Conservation (phyloP, 1,140 invertebrate species). For the Pogonus chalceus region DNA sequence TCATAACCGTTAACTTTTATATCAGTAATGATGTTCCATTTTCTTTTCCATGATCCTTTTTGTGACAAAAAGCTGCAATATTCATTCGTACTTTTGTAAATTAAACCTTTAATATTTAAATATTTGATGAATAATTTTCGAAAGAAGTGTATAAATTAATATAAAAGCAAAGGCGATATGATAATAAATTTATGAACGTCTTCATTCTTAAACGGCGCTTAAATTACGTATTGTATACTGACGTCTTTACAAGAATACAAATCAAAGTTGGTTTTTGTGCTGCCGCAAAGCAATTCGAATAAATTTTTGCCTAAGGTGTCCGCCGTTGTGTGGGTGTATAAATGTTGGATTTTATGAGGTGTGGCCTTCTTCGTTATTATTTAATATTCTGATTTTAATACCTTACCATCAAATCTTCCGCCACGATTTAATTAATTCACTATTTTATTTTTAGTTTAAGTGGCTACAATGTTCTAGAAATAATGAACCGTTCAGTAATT, state of each 20-base stretch:
- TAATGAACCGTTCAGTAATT: no score
- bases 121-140: not conserved
- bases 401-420: not conserved
- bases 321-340: not conserved
- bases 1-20: slow-evolving; percentile 1
- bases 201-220: not conserved
- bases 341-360: not conserved
- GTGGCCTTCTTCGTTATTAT: not conserved
- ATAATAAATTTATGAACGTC: not conserved
- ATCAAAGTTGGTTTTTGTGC: not conserved
- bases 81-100: no score
- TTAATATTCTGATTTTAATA: no score
- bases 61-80: no score
- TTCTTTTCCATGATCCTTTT: no score
- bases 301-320: not conserved
- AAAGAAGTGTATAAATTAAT: not conserved
- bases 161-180: not conserved
- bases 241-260: not conserved
- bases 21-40: not conserved
- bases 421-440: no score
- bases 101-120: no score
- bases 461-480: no score
- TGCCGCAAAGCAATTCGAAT: not conserved
- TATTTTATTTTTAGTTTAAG: no score
- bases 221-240: not conserved